A percentile compares a stretch with the other conserved stretches of the same genome.
phyloP scores from a whole-genome alignment of 2,888 invertebrate species.

The Dicycla oo region DNA sequence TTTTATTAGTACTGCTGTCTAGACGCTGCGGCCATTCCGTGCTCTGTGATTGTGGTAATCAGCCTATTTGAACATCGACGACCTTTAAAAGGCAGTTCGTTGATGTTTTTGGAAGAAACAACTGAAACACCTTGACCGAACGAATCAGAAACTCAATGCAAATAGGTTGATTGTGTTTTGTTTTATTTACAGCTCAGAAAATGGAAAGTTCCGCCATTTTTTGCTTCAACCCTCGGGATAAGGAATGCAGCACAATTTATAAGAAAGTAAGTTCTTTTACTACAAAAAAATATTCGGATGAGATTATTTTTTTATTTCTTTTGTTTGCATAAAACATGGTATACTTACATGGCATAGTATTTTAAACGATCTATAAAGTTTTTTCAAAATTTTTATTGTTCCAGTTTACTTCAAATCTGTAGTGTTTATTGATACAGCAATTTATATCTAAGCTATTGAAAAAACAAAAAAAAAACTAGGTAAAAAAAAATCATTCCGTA shows the following conservation, averaged over 20 bases:
- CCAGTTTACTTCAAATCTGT: no score
- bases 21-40: neutral
- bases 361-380: no score
- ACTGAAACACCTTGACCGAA: neutral
- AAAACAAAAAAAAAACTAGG: no score
- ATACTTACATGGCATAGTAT: no score
- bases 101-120: neutral
- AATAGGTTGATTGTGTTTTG: neutral
- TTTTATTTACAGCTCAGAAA: conserved; percentile 80
- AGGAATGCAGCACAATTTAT: conserved; percentile 85
- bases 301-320: no score
- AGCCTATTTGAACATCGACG: no score
- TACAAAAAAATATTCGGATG: conserved; percentile 21
- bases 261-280: conserved; percentile 80
- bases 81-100: neutral
- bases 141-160: neutral
- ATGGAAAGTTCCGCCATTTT: conserved; percentile 89
- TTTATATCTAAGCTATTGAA: no score
- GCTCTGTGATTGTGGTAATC: neutral
- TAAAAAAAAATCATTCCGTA: no score
- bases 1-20: neutral
- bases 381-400: no score
- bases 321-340: no score
- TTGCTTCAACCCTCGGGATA: conserved; percentile 86
- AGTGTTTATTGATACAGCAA: no score